These are phyloP conservation scores for Sebastes iracundus DNA, from an alignment of 2,797 vertebrate genomes.

Conservation along the genomic window DNA sequence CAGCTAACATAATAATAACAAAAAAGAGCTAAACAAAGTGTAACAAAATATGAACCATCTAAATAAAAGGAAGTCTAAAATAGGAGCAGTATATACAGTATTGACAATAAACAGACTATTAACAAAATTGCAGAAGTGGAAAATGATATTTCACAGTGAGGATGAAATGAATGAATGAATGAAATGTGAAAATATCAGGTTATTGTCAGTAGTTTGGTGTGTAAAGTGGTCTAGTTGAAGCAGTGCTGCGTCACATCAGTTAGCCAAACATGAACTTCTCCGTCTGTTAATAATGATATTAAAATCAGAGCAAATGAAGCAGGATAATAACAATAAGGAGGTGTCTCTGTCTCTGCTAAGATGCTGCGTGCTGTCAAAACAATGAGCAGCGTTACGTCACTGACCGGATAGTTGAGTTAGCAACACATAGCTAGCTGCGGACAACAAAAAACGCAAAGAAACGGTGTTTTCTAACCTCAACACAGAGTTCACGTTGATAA, in stretches of 20 bases:
- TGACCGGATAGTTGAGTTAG: conserved; percentile 68
- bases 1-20: too few species aligned
- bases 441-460: conserved; percentile 45
- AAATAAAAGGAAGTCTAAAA: too few species aligned
- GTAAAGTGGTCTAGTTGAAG: too few species aligned
- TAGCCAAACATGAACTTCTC: neutral
- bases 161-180: too few species aligned
- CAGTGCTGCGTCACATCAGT: conserved; percentile 60
- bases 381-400: conserved; percentile 79
- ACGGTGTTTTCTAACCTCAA: neutral
- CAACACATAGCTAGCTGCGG: conserved; percentile 56
- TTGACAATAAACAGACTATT: too few species aligned
- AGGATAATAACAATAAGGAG: neutral
- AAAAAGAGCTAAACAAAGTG: too few species aligned
- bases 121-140: too few species aligned
- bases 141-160: too few species aligned
- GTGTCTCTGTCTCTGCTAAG: neutral
- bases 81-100: too few species aligned
- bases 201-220: too few species aligned
- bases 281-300: neutral
- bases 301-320: neutral
- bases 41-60: too few species aligned
- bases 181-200: too few species aligned
- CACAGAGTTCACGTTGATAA: neutral
- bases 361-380: conserved; percentile 76